Evolutionary conservation across 2,797 vertebrate species (phyloP).

Genomic region (Microtus obscurus): DNA sequence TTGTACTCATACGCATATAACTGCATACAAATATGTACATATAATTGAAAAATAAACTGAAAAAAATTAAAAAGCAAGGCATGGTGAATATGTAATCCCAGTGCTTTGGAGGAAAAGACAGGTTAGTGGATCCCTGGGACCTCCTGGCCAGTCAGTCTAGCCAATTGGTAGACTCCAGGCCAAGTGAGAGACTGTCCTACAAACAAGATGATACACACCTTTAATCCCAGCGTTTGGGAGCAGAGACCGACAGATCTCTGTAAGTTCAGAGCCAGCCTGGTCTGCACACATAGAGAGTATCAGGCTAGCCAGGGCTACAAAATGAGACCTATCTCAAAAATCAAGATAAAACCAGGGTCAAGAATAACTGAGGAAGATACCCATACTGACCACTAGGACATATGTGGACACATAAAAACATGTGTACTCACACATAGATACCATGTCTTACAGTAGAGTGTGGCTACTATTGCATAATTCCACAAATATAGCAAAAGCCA

Average conservation of each 20-base stretch:
- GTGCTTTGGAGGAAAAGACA: neutral
- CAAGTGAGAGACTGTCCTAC: neutral
- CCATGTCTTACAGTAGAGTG: neutral
- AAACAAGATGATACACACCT: neutral
- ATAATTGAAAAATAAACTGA: neutral
- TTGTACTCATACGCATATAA: neutral
- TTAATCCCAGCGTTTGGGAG: neutral
- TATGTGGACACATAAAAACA: neutral
- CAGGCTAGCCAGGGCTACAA: neutral
- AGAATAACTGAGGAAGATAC: neutral
- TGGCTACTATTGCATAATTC: neutral
- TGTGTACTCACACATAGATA: neutral
- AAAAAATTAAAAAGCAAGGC: neutral
- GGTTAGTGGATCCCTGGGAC: neutral
- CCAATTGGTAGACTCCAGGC: neutral
- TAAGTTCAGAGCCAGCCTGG: neutral
- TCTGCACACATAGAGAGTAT: too few relatives aligned
- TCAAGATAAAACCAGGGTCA: neutral
- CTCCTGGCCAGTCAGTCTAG: neutral
- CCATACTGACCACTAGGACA: neutral
- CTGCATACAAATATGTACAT: neutral
- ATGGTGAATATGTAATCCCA: neutral
- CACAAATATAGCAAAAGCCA: neutral
- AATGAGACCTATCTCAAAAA: neutral
- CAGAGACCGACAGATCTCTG: neutral